These are phyloP conservation scores for Aphis gossypii DNA, from an alignment of 1,140 invertebrate genomes.

Conservation along the genomic window DNA sequence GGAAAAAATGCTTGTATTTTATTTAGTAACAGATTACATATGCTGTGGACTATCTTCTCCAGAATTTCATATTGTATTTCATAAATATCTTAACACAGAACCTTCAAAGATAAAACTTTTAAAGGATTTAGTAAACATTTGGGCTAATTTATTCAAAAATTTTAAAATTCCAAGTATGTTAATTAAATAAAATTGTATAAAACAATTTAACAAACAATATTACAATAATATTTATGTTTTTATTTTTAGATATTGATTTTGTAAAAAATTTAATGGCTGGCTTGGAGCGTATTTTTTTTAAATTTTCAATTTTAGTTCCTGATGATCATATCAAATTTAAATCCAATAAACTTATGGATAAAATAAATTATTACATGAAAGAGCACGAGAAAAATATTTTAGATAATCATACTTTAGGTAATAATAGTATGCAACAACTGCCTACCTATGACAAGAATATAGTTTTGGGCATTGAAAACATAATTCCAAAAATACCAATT, in stretches of 20 bases:
- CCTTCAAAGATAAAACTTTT: constrained; percentile 6
- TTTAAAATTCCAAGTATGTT: constrained; percentile 21
- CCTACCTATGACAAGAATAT: neutral
- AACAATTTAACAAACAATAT: neutral
- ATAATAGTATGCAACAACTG: neutral
- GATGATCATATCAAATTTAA: neutral
- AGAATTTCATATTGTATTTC: neutral
- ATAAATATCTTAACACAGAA: neutral
- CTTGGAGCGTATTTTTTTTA: neutral
- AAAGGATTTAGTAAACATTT: neutral
- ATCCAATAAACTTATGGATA: neutral
- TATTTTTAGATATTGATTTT: constrained; percentile 33
- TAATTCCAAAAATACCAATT: neutral
- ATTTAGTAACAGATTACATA: constrained; percentile 42
- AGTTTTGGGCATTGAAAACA: neutral
- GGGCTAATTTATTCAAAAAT: neutral
- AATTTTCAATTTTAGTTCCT: neutral
- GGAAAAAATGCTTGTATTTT: neutral
- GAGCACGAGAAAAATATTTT: neutral
- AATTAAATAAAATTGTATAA: neutral
- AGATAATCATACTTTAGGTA: neutral
- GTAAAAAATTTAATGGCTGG: neutral
- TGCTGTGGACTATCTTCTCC: constrained; percentile 28
- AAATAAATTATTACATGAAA: neutral
- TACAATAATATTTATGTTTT: constrained; percentile 11